Conservation (phyloP, 2,113 vertebrate species). For the Pseudorhombus dupliciocellatus region DNA sequence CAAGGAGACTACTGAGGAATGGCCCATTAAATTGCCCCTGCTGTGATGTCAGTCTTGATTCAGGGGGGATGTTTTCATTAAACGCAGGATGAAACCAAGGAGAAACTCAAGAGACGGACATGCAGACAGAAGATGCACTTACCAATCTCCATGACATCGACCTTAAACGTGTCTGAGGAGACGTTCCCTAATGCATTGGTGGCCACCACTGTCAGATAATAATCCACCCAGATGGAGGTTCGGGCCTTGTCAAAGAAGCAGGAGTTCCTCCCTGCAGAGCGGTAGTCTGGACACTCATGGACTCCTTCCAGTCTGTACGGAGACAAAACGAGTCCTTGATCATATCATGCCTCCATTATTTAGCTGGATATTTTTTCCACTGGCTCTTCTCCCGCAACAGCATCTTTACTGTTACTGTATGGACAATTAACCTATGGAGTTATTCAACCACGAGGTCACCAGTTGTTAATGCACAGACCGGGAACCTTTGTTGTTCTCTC, state of each 20-base stretch:
- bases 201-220: conserved; percentile 86
- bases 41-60: no score
- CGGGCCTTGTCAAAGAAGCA: conserved; percentile 89
- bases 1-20: no score
- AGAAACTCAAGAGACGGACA: background rate
- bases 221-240: conserved; percentile 87
- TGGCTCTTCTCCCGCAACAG: background rate
- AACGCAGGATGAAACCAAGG: no score
- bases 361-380: conserved; percentile 66
- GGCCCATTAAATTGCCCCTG: no score
- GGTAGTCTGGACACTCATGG: conserved; percentile 91
- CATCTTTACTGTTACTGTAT: background rate
- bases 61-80: background rate
- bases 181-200: conserved; percentile 85
- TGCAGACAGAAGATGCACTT: conserved; percentile 41
- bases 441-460: background rate
- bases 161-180: conserved; percentile 79
- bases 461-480: background rate
- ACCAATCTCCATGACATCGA: conserved; percentile 90
- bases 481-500: background rate
- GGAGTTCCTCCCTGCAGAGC: conserved; percentile 85
- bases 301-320: conserved; percentile 59
- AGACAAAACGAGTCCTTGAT: conserved; percentile 28
- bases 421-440: conserved; percentile 2
- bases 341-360: no score